Evolutionary conservation across 2,888 invertebrate genomes (phyloP).

Genomic region (Caenorhabditis japonica): DNA sequence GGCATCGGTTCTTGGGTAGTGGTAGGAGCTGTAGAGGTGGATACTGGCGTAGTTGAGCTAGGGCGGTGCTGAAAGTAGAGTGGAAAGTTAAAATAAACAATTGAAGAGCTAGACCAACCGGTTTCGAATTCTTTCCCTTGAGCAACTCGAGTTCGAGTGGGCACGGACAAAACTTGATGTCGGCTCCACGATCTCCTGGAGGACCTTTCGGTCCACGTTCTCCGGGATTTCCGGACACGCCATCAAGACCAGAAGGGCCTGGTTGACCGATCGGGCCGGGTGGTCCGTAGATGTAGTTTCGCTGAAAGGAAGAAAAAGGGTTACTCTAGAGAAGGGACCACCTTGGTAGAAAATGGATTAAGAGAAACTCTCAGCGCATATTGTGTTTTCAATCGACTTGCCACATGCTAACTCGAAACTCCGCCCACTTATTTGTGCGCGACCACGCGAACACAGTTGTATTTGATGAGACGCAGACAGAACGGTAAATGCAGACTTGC

Average conservation of each 20-base stretch:
- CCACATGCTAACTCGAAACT: too few species aligned
- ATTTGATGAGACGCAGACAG: too few species aligned
- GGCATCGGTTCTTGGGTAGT: slow-evolving; percentile 15
- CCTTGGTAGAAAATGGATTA: too few species aligned
- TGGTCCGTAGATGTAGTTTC: slow-evolving; percentile 74
- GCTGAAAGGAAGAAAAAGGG: slow-evolving; percentile 19
- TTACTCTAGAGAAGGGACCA: too few species aligned
- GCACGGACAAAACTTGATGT: slow-evolving; percentile 75
- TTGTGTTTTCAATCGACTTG: too few species aligned
- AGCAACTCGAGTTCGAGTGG: slow-evolving; percentile 68
- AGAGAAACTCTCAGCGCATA: too few species aligned
- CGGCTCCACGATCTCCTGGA: slow-evolving; percentile 71
- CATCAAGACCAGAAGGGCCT: slow-evolving; percentile 74
- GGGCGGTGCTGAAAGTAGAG: not conserved
- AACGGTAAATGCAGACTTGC: too few species aligned
- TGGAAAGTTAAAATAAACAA: not conserved
- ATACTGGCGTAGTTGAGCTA: slow-evolving; percentile 15
- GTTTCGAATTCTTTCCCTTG: slow-evolving; percentile 35
- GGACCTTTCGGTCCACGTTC: slow-evolving; percentile 61
- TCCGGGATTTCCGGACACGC: slow-evolving; percentile 70
- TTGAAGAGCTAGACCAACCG: not conserved
- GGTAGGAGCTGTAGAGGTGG: slow-evolving; percentile 11
- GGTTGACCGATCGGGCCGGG: slow-evolving; percentile 73
- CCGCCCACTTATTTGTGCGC: too few species aligned
- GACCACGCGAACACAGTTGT: too few species aligned